phyloP scores from a whole-genome alignment of 2,888 invertebrate genomes.

The Drosophila subsilvestris region DNA sequence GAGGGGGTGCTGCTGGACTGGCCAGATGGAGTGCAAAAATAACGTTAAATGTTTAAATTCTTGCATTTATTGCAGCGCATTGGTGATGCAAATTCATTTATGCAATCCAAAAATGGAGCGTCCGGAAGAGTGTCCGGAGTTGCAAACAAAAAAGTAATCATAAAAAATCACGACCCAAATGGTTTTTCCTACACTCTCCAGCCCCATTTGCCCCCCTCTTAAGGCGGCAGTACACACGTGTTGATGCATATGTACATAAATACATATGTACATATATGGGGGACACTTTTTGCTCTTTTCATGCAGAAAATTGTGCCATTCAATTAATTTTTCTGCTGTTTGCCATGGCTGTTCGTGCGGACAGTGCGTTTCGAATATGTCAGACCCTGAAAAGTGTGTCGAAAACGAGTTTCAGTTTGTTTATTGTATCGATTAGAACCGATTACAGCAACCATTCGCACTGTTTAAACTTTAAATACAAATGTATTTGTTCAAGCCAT shows the following conservation, averaged over 20 bases:
- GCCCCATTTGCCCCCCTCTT: not conserved
- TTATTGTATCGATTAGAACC: constrained; percentile 8
- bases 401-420: constrained; percentile 34
- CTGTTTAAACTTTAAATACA: not conserved
- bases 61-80: constrained; percentile 51
- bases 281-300: constrained; percentile 52
- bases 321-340: constrained; percentile 57
- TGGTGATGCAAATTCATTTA: constrained; percentile 50
- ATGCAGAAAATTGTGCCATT: constrained; percentile 54
- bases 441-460: not conserved
- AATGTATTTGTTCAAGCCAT: not conserved
- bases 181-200: constrained; percentile 24
- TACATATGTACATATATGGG: constrained; percentile 1
- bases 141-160: constrained; percentile 28
- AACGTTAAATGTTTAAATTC: constrained; percentile 48
- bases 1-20: constrained; percentile 6
- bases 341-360: constrained; percentile 5
- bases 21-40: constrained; percentile 23
- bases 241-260: constrained; percentile 31
- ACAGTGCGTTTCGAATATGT: constrained; percentile 18
- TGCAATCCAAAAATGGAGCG: constrained; percentile 12
- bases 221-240: constrained; percentile 25
- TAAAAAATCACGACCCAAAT: constrained; percentile 52
- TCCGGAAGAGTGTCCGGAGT: constrained; percentile 20
- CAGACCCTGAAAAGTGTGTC: not conserved